Evolutionary conservation across 2,888 invertebrate species (phyloP).

Genomic region (Sinohyriopsis cumingii): DNA sequence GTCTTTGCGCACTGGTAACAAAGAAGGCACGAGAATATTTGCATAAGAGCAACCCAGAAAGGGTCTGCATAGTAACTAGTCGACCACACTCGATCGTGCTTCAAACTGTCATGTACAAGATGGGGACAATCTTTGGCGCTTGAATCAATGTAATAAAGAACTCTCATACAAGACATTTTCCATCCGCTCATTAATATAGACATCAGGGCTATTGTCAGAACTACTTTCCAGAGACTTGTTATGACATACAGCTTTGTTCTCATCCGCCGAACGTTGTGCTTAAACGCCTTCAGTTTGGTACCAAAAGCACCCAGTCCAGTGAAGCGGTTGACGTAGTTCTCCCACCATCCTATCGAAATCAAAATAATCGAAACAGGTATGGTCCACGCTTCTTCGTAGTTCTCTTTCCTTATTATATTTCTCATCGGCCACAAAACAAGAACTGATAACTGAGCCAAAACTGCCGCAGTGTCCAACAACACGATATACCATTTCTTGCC

Average conservation of each 20-base stretch:
- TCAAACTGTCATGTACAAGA: slow-evolving; percentile 35
- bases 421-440: slow-evolving; percentile 52
- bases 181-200: slow-evolving; percentile 73
- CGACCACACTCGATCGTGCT: slow-evolving; percentile 39
- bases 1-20: slow-evolving; percentile 96
- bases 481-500: slow-evolving; percentile 42
- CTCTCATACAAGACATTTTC: slow-evolving; percentile 45
- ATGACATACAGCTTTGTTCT: slow-evolving; percentile 93
- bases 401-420: slow-evolving; percentile 30
- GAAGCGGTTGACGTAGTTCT: slow-evolving; percentile 92
- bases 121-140: slow-evolving; percentile 49
- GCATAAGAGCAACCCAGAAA: slow-evolving; percentile 74
- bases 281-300: slow-evolving; percentile 76
- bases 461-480: slow-evolving; percentile 41
- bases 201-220: slow-evolving; percentile 84
- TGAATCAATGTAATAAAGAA: slow-evolving; percentile 45
- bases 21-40: slow-evolving; percentile 87
- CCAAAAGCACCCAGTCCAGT: slow-evolving; percentile 80
- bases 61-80: slow-evolving; percentile 37
- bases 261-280: slow-evolving; percentile 82
- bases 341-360: slow-evolving; percentile 97
- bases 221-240: slow-evolving; percentile 92
- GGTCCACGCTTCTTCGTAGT: slow-evolving; percentile 75
- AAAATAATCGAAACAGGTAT: slow-evolving; percentile 89
- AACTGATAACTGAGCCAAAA: slow-evolving; percentile 49